Evolutionary conservation across 1,140 invertebrate genomes (phyloP), one percentile per base, ranked within the genome.

Genomic region (Forficula auricularia): DNA sequence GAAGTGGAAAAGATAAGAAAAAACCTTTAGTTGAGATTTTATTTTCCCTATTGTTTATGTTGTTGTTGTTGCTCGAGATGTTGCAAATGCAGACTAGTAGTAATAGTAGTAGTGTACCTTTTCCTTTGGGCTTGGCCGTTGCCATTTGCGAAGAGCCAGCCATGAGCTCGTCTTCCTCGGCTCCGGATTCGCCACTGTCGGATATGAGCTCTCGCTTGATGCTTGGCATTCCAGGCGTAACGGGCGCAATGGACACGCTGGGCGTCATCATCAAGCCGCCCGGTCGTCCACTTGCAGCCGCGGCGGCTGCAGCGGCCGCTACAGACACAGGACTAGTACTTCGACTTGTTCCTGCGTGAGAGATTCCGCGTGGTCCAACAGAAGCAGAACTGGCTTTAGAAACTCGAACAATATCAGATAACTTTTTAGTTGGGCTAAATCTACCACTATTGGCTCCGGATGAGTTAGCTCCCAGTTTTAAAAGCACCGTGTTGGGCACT

Each of bases 401-500:
- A 10, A 10, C 22, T 27, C 22, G 4, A 27, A 27, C 22, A 10
- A 27, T 10, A 27, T 27, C 22, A n/a, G n/a, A n/a, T n/a, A n/a
- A n/a, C n/a, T n/a, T n/a, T n/a, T n/a, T n/a, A 15, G 35, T 19
- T 37, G 14, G 18, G 37, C 14, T 40, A 12, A 2, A 30, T 42
- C 16, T 14, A 9, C 40, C 2, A 9, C 9, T 37, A 12, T 9
- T 9, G 9, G 35, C 9, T 18, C 54, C 56, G 27, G 57, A 53
- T 19, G 52, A 49, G 13, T 71, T 71, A 46, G 72, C 69, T 44
- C 71, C 70, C 44, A 76, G 50, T 56, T 73, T 74, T 22, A 75
- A 69, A 50, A 75, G 60, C 43, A 77, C 71, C 52, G 72, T 74
- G 50, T 44, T 53, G 43, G 44, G 37, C 15, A 49, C 27, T 16